Conservation (phyloP, 2,113 vertebrate genomes). For the Chascanopsetta lugubris region DNA sequence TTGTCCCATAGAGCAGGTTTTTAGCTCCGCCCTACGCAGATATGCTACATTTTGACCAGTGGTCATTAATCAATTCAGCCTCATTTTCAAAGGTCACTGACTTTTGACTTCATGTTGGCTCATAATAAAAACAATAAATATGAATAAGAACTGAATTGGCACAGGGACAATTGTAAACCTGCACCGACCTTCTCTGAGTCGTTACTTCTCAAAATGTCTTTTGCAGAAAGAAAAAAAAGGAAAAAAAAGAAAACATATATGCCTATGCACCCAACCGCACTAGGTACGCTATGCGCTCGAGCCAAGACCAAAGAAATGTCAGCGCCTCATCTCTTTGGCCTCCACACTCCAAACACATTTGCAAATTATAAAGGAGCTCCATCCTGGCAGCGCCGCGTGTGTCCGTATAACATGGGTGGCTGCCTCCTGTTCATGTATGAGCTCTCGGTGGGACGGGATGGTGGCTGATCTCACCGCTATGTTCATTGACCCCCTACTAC, state of each 20-base stretch:
- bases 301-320: constrained; percentile 21
- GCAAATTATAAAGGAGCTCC: constrained; percentile 68
- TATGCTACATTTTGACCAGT: too few species aligned
- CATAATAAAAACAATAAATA: too few species aligned
- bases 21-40: too few species aligned
- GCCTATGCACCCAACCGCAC: too few species aligned
- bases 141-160: too few species aligned
- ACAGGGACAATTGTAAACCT: too few species aligned
- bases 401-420: constrained; percentile 50
- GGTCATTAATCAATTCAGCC: too few species aligned
- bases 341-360: constrained; percentile 51
- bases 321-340: constrained; percentile 31
- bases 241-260: too few species aligned
- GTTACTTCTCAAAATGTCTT: constrained; percentile 21
- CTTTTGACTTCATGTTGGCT: too few species aligned
- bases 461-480: constrained; percentile 63
- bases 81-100: too few species aligned
- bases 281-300: neutral
- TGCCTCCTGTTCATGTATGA: constrained; percentile 53
- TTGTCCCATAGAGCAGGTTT: too few species aligned
- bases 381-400: constrained; percentile 59
- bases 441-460: constrained; percentile 42
- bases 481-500: constrained; percentile 71
- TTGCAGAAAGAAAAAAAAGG: constrained; percentile 7
- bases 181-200: too few species aligned